Evolutionary conservation across 53 echinoderm and acorn worm species (phyloP), one percentile per base, ranked within the genome.

Genomic region (Patiria pectinifera): DNA sequence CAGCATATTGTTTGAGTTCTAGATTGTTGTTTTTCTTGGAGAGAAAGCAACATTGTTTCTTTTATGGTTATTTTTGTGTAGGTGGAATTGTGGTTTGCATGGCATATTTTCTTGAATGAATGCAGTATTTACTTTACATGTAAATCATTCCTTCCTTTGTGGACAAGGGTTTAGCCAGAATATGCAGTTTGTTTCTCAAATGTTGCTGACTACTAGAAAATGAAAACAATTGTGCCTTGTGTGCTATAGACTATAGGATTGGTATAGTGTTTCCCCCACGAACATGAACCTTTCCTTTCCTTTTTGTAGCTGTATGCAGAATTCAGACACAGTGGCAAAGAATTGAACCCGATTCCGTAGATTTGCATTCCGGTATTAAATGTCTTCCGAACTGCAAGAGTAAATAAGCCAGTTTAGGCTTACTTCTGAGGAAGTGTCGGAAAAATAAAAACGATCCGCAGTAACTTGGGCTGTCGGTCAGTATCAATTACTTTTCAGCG

Each of bases 371-470:
- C 53, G 24, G 24, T 22, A 71, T 86, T 86, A 86, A 86, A 74
- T 48, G 86, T 14, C 85, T 48, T 69, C 71, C 49, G 22, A 49
- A 53, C 21, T 86, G 72, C 53, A 86, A 72, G 86, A 71, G 86
- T 86, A 86, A 86, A 86, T 86, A 86, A 49, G 19, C 71, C 86
- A 86, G 72, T 74, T 24, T 74, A 47, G 18, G 48, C 71, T 86
- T 74, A 22, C 85, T 43, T 62, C 45, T 74, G 22, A 23, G 24
- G 74, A 23, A 74, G 24, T n/a, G 15, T 4, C 12, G 14, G 24
- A 48, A 87, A 87, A 87, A 78, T 78, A 19, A 59, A 61, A 87
- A 35, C 4, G 46, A 87, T 78, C 62, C 87, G 44, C 12, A 77
- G 22, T 23, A 63, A 77, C 87, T 10, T 44, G n/a, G 87, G 60